Evolutionary conservation across 2,888 invertebrate genomes (phyloP).

Genomic region (Chrysomela aeneicollis): DNA sequence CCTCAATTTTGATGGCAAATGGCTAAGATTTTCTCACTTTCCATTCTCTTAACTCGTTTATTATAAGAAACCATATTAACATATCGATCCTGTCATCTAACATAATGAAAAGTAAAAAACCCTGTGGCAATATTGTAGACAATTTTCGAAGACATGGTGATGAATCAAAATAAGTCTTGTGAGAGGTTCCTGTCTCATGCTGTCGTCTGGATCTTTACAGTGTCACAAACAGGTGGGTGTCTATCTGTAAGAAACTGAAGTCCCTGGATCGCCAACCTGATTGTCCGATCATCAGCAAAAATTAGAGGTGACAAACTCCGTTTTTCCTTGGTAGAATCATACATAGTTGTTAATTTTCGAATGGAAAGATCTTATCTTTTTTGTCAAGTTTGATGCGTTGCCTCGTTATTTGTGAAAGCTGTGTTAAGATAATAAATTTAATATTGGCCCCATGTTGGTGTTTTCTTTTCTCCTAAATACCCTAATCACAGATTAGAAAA

Average conservation of each 20-base stretch:
- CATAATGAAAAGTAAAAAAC: too few relatives aligned
- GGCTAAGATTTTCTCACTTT: too few relatives aligned
- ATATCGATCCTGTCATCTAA: too few relatives aligned
- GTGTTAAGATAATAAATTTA: constrained; percentile 3
- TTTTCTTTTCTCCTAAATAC: neutral
- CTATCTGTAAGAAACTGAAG: constrained; percentile 33
- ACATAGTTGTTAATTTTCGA: constrained; percentile 15
- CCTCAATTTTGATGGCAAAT: too few relatives aligned
- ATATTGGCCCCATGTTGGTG: constrained; percentile 1
- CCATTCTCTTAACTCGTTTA: too few relatives aligned
- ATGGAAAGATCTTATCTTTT: neutral
- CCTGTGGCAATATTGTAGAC: too few relatives aligned
- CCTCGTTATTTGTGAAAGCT: neutral
- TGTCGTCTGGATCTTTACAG: constrained; percentile 55
- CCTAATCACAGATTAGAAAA: too few relatives aligned
- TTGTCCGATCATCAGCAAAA: constrained; percentile 18
- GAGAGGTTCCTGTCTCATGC: constrained; percentile 39
- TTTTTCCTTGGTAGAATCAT: constrained; percentile 14
- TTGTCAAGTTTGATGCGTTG: neutral
- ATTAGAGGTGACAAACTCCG: constrained; percentile 30
- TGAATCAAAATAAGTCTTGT: constrained; percentile 19
- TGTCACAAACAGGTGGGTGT: constrained; percentile 50
- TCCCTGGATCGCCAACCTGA: constrained; percentile 9
- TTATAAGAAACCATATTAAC: too few relatives aligned
- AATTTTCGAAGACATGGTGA: constrained; percentile 20